These are phyloP conservation scores for Sarotherodon lohbergeri DNA, from an alignment of 2,113 vertebrate genomes.

Conservation along the genomic window DNA sequence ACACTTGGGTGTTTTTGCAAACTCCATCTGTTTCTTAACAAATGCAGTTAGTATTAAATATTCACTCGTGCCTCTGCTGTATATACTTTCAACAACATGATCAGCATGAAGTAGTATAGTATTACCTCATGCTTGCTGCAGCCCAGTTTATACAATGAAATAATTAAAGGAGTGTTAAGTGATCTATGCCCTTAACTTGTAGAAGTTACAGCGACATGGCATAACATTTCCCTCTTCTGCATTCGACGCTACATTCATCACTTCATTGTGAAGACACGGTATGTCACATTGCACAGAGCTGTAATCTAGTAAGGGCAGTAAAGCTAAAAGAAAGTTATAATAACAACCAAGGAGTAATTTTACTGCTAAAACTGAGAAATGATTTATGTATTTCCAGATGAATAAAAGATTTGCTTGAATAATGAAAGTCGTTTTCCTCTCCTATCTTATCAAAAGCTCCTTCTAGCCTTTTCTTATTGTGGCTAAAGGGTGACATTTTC, in stretches of 20 bases:
- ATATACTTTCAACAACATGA: background rate
- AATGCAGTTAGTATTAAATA: conserved; percentile 3
- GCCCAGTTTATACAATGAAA: background rate
- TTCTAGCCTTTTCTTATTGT: background rate
- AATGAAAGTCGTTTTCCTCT: background rate
- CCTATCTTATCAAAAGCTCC: background rate
- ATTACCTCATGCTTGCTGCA: background rate
- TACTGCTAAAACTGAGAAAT: background rate
- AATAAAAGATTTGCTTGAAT: background rate
- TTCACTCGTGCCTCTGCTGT: conserved; percentile 1
- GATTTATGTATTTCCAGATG: background rate
- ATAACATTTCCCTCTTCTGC: background rate
- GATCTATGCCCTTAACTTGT: background rate
- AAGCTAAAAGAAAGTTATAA: background rate
- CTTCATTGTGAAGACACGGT: background rate
- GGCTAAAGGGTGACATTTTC: background rate
- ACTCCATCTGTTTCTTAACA: background rate
- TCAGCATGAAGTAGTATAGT: background rate
- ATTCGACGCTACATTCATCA: background rate
- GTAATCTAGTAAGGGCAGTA: background rate
- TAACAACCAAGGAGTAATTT: background rate
- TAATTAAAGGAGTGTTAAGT: conserved; percentile 17
- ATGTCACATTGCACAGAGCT: background rate
- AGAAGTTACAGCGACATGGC: background rate
- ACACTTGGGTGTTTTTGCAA: background rate